A percentile compares a stretch with the other conserved stretches of the same genome.
Conservation (phyloP, 2,797 vertebrate species). For the Xiphophorus birchmanni region DNA sequence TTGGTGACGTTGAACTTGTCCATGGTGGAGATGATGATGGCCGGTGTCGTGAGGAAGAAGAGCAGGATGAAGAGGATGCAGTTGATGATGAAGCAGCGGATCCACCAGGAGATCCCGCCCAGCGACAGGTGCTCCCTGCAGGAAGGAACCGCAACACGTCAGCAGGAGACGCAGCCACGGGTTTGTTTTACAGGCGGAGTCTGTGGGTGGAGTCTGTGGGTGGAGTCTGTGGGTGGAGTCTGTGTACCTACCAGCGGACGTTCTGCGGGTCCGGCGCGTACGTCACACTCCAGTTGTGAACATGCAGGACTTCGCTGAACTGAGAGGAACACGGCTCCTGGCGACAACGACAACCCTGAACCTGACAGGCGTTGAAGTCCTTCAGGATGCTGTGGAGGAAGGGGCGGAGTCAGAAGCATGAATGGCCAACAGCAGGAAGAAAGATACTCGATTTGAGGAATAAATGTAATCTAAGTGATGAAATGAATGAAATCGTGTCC, state of each 20-base stretch:
- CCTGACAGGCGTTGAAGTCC: slow-evolving; percentile 96
- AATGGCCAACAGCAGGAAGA: too few species aligned
- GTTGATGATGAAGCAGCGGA: slow-evolving; percentile 96
- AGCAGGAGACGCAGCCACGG: background rate
- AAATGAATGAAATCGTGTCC: background rate
- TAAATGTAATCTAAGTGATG: background rate
- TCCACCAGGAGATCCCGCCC: slow-evolving; percentile 94
- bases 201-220: background rate
- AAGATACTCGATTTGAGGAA: too few species aligned
- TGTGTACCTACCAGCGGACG: slow-evolving; percentile 88
- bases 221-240: background rate
- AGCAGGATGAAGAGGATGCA: slow-evolving; percentile 94
- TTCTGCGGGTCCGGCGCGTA: slow-evolving; percentile 97
- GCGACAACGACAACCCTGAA: slow-evolving; percentile 90
- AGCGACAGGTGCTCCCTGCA: slow-evolving; percentile 93
- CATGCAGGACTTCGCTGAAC: slow-evolving; percentile 90
- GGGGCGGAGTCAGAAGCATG: background rate
- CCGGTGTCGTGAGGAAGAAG: slow-evolving; percentile 97
- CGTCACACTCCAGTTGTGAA: slow-evolving; percentile 91
- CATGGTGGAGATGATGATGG: slow-evolving; percentile 99
- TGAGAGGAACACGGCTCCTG: slow-evolving; percentile 89
- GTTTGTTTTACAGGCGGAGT: too few species aligned
- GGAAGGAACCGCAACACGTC: background rate
- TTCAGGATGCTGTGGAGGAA: slow-evolving; percentile 86
- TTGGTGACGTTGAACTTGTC: slow-evolving; percentile 99